Percentiles rank a stretch among this genome's conserved stretches.
phyloP scores from a whole-genome alignment of 1,140 invertebrate genomes.

The Drosophila arawakana region DNA sequence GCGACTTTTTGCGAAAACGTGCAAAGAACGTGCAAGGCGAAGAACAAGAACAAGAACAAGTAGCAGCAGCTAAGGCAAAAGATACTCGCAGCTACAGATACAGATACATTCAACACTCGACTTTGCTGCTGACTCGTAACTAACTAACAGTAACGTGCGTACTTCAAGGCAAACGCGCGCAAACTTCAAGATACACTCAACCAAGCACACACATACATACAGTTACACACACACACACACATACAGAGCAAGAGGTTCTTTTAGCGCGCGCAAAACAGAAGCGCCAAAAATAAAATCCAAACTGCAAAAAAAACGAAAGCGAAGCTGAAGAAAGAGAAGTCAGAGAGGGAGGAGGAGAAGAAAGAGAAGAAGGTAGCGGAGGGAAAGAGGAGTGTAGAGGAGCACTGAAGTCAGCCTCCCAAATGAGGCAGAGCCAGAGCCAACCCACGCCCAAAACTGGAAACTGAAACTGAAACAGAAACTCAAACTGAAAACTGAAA shows the following conservation, averaged over 20 bases:
- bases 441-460: too few relatives aligned
- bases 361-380: not conserved
- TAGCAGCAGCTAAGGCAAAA: conserved; percentile 1
- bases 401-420: too few relatives aligned
- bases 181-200: conserved; percentile 44
- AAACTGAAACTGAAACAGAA: too few relatives aligned
- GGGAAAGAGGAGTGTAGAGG: not conserved
- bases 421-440: too few relatives aligned
- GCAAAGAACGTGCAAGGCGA: conserved; percentile 50
- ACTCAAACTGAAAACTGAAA: too few relatives aligned
- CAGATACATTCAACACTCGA: conserved; percentile 41
- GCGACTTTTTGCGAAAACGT: conserved; percentile 53
- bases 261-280: conserved; percentile 77
- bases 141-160: conserved; percentile 82
- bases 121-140: conserved; percentile 25
- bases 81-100: conserved; percentile 1
- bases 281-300: conserved; percentile 61
- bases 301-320: conserved; percentile 41
- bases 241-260: conserved; percentile 31
- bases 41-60: conserved; percentile 20
- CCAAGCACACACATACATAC: conserved; percentile 17
- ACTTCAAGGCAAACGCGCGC: conserved; percentile 49
- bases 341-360: conserved; percentile 16
- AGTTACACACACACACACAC: conserved; percentile 5
- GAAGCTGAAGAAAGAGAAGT: conserved; percentile 35